Conservation (phyloP, 2,888 invertebrate genomes). For the Schizaphis graminum region DNA sequence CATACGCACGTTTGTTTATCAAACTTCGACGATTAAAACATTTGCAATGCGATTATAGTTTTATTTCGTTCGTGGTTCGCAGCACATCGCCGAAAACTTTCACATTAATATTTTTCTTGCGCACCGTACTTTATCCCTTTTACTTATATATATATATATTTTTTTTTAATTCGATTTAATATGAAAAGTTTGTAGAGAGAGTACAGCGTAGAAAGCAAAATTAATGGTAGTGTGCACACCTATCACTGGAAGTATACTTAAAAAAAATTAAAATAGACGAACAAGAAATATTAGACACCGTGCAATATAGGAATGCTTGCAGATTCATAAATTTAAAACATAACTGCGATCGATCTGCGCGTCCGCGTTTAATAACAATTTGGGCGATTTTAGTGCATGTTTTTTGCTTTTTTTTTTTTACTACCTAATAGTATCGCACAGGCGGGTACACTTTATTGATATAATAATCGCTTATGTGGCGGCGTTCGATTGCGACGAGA, state of each 20-base stretch:
- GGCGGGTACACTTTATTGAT: neutral
- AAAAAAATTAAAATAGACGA: neutral
- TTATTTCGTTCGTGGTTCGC: neutral
- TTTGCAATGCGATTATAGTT: constrained; percentile 38
- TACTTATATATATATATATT: neutral
- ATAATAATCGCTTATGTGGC: neutral
- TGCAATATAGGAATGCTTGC: neutral
- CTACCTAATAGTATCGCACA: neutral
- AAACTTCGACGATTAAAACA: constrained; percentile 36
- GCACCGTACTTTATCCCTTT: neutral
- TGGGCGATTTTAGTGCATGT: neutral
- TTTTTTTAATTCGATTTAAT: constrained; percentile 42
- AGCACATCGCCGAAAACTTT: constrained; percentile 36
- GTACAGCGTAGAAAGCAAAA: neutral
- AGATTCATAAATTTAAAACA: neutral
- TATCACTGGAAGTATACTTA: neutral
- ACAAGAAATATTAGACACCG: too few relatives aligned
- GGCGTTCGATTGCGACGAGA: neutral
- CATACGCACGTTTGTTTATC: neutral
- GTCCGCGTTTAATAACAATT: neutral
- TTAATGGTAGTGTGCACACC: neutral
- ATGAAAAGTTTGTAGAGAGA: constrained; percentile 22
- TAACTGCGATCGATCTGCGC: neutral
- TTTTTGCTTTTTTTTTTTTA: neutral
- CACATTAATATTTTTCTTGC: neutral